phyloP scores from a whole-genome alignment of 2,797 vertebrate species.

The Leptodactylus fallax region DNA sequence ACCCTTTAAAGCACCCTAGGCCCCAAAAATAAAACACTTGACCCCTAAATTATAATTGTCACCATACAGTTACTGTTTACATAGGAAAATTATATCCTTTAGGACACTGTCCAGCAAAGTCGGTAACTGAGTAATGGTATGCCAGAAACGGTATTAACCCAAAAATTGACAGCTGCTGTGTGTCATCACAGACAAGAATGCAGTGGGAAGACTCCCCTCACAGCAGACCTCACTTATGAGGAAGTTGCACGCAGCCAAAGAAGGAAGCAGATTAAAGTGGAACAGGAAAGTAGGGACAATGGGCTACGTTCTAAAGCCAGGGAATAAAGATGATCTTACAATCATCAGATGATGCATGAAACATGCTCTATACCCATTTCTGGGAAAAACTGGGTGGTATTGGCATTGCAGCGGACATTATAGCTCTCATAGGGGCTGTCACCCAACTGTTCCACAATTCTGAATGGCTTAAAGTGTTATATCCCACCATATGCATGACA shows the following conservation, averaged over 20 bases:
- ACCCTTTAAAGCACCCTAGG: no score
- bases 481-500: no score
- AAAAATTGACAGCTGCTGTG: background rate
- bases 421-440: background rate
- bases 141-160: background rate
- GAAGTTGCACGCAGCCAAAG: background rate
- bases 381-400: background rate
- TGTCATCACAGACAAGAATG: background rate
- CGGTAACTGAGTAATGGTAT: background rate
- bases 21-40: no score
- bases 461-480: no score
- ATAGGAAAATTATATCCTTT: background rate
- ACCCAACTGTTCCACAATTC: background rate
- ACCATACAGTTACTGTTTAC: no score
- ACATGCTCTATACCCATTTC: background rate
- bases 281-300: slow-evolving; percentile 37
- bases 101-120: background rate
- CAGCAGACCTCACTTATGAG: background rate
- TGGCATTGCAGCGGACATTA: background rate
- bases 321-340: background rate
- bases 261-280: background rate
- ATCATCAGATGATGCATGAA: background rate
- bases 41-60: no score
- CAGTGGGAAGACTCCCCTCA: background rate
- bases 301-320: background rate